phyloP scores from a whole-genome alignment of 2,888 invertebrate genomes.

The Andrena marginata region DNA sequence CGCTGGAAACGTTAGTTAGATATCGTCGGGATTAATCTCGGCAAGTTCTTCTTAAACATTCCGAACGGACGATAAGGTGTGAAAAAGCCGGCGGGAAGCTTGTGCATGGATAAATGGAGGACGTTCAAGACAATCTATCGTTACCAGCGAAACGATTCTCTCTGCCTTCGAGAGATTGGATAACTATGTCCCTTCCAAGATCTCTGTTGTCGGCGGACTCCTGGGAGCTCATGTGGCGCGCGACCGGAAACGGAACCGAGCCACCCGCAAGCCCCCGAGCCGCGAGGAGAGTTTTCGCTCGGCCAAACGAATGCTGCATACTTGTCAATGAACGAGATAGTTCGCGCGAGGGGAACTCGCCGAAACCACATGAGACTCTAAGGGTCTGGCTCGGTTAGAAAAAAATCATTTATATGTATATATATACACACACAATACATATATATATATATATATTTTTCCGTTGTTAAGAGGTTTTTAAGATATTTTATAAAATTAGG shows the following conservation, averaged over 20 bases:
- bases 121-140: conserved; percentile 51
- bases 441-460: conserved; percentile 40
- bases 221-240: conserved; percentile 30
- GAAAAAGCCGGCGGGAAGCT: background rate
- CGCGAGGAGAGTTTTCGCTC: conserved; percentile 1
- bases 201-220: conserved; percentile 11
- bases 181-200: conserved; percentile 22
- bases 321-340: background rate
- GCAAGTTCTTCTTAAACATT: conserved; percentile 9
- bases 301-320: background rate
- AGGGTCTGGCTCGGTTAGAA: conserved; percentile 21
- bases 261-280: background rate
- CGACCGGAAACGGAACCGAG: conserved; percentile 8
- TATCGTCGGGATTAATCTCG: background rate
- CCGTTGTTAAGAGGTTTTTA: conserved; percentile 48
- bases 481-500: conserved; percentile 43
- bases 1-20: conserved; percentile 2
- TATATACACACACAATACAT: conserved; percentile 13
- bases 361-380: conserved; percentile 25
- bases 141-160: conserved; percentile 37
- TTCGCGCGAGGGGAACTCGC: background rate
- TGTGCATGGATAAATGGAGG: conserved; percentile 11
- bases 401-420: conserved; percentile 22
- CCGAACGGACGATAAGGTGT: background rate
- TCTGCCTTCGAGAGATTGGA: conserved; percentile 29